Evolutionary conservation across 2,797 vertebrate genomes (phyloP), one percentile per base, ranked within the genome.

Genomic region (Pantherophis vulpinus): DNA sequence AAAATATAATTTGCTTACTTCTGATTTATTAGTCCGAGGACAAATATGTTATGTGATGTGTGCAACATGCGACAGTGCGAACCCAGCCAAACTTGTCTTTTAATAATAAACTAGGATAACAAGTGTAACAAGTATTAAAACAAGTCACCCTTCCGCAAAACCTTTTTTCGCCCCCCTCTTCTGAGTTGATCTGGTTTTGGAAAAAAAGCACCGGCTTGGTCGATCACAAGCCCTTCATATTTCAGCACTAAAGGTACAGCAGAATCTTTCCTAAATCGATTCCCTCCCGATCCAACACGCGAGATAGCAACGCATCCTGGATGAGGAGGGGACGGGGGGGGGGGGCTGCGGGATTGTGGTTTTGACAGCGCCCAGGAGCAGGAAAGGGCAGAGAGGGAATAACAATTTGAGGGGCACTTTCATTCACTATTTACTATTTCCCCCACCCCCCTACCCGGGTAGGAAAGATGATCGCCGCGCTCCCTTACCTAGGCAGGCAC

Each of bases 401-500:
- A 42, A 42, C 42, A 42, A 42, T 42, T 42, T 3, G 42, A 42
- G 42, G 42, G 42, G 42, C 42, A 42, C 0, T 42, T 66, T 55
- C 32, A 37, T 66, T 55, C 32, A 37, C 83, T 29, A 20, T 11
- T 7, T 0, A 42, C 42, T 42, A 42, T 42, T n/a, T 10, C 4
- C 42, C 10, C 58, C 5, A 59, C 25, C 60, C 6, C 13, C 3
- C 2, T 56, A 16, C 55, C n/a, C n/a, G 5, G 23, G 18, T 27
- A 23, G 29, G 42, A 14, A 63, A 63, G 83, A 55, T 1, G 20
- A 3, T 1, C 32, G 23, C 11, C 86, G 11, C 42, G n/a, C n/a
- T 74, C 37, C 23, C 98, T 95, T 97, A 99, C 99, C 99, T 6
- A 99, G 97, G 95, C 99, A 99, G 29, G 98, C 98, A 66, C 98